Evolutionary conservation across 2,888 invertebrate genomes (phyloP).

Genomic region (Cloeon dipterum): DNA sequence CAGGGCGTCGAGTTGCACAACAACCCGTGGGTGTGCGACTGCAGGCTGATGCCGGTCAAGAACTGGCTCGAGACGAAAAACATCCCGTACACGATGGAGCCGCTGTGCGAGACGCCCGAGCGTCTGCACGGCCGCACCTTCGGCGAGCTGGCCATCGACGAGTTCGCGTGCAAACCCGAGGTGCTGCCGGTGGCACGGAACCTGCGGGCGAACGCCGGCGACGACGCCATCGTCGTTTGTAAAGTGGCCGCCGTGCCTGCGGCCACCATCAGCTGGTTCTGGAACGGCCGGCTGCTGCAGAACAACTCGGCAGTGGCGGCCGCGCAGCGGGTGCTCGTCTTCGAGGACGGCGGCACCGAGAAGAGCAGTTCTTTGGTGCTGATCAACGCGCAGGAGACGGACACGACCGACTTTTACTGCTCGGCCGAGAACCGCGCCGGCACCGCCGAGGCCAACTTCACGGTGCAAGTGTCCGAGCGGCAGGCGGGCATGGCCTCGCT

Average conservation of each 20-base stretch:
- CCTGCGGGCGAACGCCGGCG: slow-evolving; percentile 55
- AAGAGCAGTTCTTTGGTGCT: slow-evolving; percentile 2
- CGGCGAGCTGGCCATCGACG: slow-evolving; percentile 50
- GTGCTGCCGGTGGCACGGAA: slow-evolving; percentile 47
- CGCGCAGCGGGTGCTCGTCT: slow-evolving; percentile 50
- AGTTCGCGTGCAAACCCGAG: slow-evolving; percentile 70
- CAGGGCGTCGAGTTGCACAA: slow-evolving; percentile 65
- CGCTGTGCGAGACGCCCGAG: slow-evolving; percentile 49
- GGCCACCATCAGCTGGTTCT: slow-evolving; percentile 66
- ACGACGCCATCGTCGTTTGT: slow-evolving; percentile 68
- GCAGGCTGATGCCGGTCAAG: slow-evolving; percentile 55
- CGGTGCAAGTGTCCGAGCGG: slow-evolving; percentile 54
- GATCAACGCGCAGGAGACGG: slow-evolving; percentile 9
- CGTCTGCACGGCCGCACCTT: slow-evolving; percentile 47
- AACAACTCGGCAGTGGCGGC: slow-evolving; percentile 38
- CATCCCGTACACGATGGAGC: slow-evolving; percentile 52
- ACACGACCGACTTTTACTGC: slow-evolving; percentile 55
- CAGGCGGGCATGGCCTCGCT: slow-evolving; percentile 59
- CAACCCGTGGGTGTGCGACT: slow-evolving; percentile 78
- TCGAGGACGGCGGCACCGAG: slow-evolving; percentile 38
- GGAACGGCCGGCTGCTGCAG: slow-evolving; percentile 52
- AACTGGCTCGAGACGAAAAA: slow-evolving; percentile 45
- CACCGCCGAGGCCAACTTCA: slow-evolving; percentile 71
- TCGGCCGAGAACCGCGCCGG: slow-evolving; percentile 78
- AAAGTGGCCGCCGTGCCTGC: slow-evolving; percentile 59